Evolutionary conservation across 1,140 invertebrate species (phyloP).

Genomic region (Papilio polytes): DNA sequence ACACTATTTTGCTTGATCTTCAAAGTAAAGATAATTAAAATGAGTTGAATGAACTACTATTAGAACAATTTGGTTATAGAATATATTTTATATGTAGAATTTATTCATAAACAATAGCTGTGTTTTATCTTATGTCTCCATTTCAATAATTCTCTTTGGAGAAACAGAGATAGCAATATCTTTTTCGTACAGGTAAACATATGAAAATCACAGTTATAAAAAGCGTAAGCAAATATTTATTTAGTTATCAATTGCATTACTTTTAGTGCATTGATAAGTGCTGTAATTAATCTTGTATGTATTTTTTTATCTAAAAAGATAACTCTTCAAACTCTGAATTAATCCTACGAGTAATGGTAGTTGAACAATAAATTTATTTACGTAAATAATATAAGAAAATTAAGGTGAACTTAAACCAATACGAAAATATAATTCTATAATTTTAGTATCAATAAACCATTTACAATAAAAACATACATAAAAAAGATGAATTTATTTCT

Average conservation of each 20-base stretch:
- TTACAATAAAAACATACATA: background rate
- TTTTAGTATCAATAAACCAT: background rate
- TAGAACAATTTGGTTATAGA: background rate
- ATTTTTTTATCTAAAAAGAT: background rate
- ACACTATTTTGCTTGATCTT: background rate
- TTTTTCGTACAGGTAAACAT: background rate
- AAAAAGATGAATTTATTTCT: background rate
- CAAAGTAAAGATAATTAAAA: background rate
- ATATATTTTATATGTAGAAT: background rate
- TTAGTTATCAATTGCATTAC: background rate
- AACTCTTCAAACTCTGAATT: background rate
- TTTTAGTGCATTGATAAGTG: constrained; percentile 1
- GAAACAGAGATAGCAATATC: background rate
- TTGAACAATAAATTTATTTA: background rate
- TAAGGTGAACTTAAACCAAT: background rate
- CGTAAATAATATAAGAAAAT: background rate
- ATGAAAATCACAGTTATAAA: background rate
- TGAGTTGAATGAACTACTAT: background rate
- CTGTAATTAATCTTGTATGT: background rate
- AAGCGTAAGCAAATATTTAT: background rate
- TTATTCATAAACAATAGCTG: background rate
- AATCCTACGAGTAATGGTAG: background rate
- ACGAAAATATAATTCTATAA: background rate
- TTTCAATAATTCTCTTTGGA: background rate
- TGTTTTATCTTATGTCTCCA: background rate